Base-by-base conservation (phyloP, 2,113 vertebrate species). In the Emydura subglobosa region DNA sequence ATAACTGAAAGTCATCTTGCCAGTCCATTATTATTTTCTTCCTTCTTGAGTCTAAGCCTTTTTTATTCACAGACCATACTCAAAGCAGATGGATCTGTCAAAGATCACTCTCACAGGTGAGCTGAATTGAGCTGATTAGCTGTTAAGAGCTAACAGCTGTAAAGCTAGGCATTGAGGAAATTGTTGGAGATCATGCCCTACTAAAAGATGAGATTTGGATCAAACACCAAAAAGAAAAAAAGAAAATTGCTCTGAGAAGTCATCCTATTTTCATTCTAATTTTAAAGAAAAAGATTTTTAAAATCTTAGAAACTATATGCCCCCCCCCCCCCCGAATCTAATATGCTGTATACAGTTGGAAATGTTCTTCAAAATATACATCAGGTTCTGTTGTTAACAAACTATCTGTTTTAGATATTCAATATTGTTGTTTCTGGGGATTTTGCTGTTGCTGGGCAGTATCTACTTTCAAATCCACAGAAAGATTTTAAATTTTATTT, bases 71-170 rank as follows among this genome's bases (percentile, higher is more conserved):
- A 14, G 79, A 57, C 14, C 74, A 97, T 97, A 98, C 96, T 98
- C 87, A 97, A 98, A 98, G 96, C 98, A 98, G 98, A 97, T 98
- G 98, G 97, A 90, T 72, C 94, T 95, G 96, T 97, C 97, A 96
- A 96, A 78, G 83, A 95, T 97, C 34, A 95, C 96, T 97, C 59
- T 6, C 42, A 95, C 97, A 98, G 98, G 98, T 98, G 98, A 98
- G 95, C 53, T 6, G 82, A 78, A 83, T 34, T 87, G 91, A 95
- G 94, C 1, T 87, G 98, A 98, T 94, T 98, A 98, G 97, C 96
- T 97, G 96, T 89, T 98, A 98, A 98, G 87, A 97, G 97, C 85
- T 98, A 96, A 97, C 98, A 98, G 98, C 94, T 98, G 98, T 97
- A 47, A 91, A 87, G 55, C 93, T 93, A 94, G 86, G 83, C 91